Evolutionary conservation across 2,888 invertebrate species (phyloP).

Genomic region (Eledona agricola): DNA sequence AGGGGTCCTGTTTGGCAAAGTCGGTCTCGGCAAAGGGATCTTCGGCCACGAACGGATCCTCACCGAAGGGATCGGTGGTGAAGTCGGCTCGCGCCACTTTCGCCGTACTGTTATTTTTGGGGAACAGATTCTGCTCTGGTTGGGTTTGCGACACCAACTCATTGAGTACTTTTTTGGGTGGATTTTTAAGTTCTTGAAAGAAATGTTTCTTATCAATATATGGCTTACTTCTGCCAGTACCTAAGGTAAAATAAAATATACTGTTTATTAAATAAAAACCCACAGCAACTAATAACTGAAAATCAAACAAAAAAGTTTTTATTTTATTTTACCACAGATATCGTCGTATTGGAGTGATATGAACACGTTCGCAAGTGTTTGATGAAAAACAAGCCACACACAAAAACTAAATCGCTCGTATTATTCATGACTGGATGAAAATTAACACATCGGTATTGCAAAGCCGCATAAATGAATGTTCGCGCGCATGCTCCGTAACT

Average conservation of each 20-base stretch:
- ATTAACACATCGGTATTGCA: too few species aligned
- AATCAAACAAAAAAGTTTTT: constrained; percentile 42
- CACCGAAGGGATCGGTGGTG: constrained; percentile 71
- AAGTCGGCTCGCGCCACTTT: constrained; percentile 57
- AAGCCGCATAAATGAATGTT: too few species aligned
- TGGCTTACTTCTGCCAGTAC: constrained; percentile 89
- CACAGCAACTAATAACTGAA: constrained; percentile 37
- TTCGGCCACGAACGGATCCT: constrained; percentile 78
- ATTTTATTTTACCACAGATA: constrained; percentile 58
- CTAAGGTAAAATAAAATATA: constrained; percentile 59
- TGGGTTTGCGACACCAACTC: constrained; percentile 70
- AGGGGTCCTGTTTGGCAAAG: constrained; percentile 68
- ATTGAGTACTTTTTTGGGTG: constrained; percentile 91
- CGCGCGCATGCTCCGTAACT: constrained; percentile 56
- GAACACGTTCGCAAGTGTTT: constrained; percentile 11
- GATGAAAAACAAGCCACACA: constrained; percentile 10
- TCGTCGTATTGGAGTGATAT: constrained; percentile 10
- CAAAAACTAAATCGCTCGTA: too few species aligned
- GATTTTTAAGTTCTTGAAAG: constrained; percentile 95
- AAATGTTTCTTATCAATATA: constrained; percentile 96
- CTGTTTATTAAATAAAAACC: constrained; percentile 38
- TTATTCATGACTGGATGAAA: too few species aligned
- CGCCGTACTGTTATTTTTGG: constrained; percentile 39
- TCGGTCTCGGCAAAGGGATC: constrained; percentile 72
- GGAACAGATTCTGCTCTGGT: constrained; percentile 39